These are phyloP conservation scores for Heliconius eleuchia DNA, from an alignment of 1,140 invertebrate species.

Conservation along the genomic window DNA sequence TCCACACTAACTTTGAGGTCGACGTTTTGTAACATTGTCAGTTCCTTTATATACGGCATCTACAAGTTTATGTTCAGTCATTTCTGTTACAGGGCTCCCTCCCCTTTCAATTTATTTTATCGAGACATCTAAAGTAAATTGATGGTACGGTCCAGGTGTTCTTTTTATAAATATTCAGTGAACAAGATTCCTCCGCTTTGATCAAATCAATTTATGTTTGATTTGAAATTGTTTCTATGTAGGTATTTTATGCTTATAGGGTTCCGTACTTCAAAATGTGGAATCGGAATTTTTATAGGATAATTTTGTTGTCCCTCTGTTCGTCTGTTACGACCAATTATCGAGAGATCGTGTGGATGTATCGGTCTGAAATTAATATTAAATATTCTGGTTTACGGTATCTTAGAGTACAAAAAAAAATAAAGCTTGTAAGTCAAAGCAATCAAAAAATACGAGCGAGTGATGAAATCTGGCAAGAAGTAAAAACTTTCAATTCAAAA, in stretches of 20 bases:
- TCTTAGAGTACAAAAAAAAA: no score
- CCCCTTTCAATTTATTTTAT: slow-evolving; percentile 49
- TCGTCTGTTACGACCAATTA: no score
- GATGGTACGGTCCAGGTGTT: neutral
- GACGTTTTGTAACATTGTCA: slow-evolving; percentile 51
- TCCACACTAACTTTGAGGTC: slow-evolving; percentile 48
- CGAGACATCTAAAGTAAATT: neutral
- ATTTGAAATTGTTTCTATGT: neutral
- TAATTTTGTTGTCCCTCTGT: no score
- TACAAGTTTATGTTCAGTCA: slow-evolving; percentile 52
- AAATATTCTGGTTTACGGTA: no score
- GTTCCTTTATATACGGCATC: slow-evolving; percentile 59
- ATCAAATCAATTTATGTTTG: slow-evolving; percentile 7
- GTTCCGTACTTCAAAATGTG: no score
- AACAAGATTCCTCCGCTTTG: neutral
- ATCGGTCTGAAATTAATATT: no score
- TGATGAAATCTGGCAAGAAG: no score
- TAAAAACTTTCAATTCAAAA: no score
- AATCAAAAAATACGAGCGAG: no score
- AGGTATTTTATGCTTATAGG: neutral
- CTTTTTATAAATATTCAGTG: neutral
- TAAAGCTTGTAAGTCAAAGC: no score
- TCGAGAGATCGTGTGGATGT: no score
- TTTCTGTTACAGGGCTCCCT: slow-evolving; percentile 49
- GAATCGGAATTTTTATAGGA: no score